phyloP scores from a whole-genome alignment of 2,797 vertebrate genomes.

The Tachyglossus aculeatus region DNA sequence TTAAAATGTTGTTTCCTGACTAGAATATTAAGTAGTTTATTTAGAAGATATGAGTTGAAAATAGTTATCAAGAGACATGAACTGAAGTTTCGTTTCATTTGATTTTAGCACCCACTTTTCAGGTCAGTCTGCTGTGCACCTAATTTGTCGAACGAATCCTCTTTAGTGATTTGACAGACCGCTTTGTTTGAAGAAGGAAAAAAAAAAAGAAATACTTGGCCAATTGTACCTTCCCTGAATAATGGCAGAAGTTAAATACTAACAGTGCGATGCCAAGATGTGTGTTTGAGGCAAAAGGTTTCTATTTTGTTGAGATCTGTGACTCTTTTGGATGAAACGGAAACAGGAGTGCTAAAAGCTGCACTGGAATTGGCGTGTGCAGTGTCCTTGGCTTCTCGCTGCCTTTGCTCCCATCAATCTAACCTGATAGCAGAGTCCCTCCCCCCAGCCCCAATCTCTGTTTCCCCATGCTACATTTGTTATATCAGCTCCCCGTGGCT shows the following conservation, averaged over 20 bases:
- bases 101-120: slow-evolving; percentile 79
- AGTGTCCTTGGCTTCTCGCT: slow-evolving; percentile 79
- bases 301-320: slow-evolving; percentile 68
- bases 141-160: slow-evolving; percentile 56
- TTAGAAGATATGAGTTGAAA: slow-evolving; percentile 74
- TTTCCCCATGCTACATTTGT: slow-evolving; percentile 82
- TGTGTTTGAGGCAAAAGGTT: slow-evolving; percentile 79
- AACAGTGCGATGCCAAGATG: slow-evolving; percentile 86
- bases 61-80: slow-evolving; percentile 74
- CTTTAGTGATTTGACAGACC: slow-evolving; percentile 36
- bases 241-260: slow-evolving; percentile 80
- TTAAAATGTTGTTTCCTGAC: slow-evolving; percentile 71
- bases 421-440: slow-evolving; percentile 71
- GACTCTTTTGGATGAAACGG: slow-evolving; percentile 72
- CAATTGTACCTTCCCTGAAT: slow-evolving; percentile 80
- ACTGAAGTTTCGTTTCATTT: slow-evolving; percentile 69
- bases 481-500: slow-evolving; percentile 71
- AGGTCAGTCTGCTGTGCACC: slow-evolving; percentile 73
- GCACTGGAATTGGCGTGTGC: slow-evolving; percentile 76
- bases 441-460: slow-evolving; percentile 68
- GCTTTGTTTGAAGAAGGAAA: slow-evolving; percentile 58
- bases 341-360: slow-evolving; percentile 76
- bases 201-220: slow-evolving; percentile 63
- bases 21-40: slow-evolving; percentile 70
- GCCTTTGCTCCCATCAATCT: slow-evolving; percentile 71